Percentiles rank a stretch among this genome's conserved stretches.
phyloP scores from a whole-genome alignment of 2,797 vertebrate genomes.

The Xyrichtys novacula region DNA sequence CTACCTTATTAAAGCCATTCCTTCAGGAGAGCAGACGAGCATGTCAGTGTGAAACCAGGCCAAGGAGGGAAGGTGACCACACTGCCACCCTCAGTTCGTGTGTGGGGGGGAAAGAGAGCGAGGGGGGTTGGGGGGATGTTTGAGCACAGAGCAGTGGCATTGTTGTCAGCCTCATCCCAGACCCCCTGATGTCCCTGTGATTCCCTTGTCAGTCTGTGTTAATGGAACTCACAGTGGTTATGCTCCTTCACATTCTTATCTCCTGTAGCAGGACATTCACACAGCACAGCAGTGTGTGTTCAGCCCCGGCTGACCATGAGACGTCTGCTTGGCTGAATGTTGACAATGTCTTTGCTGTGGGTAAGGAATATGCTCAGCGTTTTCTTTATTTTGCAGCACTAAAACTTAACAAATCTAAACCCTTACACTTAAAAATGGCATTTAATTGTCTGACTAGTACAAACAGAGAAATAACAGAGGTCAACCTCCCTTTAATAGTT shows the following conservation, averaged over 20 bases:
- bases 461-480: conserved; percentile 26
- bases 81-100: conserved; percentile 69
- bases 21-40: conserved; percentile 90
- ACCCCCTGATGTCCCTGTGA: conserved; percentile 77
- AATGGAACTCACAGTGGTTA: conserved; percentile 74
- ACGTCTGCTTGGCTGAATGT: conserved; percentile 57
- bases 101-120: conserved; percentile 31
- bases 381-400: background rate
- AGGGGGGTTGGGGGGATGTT: conserved; percentile 2
- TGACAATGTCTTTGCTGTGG: conserved; percentile 47
- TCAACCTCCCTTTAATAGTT: conserved; percentile 39
- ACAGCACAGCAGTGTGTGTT: conserved; percentile 45
- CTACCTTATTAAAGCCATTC: conserved; percentile 94
- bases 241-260: conserved; percentile 71
- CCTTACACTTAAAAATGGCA: background rate
- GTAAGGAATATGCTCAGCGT: conserved; percentile 19
- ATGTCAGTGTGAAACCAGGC: conserved; percentile 86
- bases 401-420: conserved; percentile 1
- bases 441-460: conserved; percentile 5
- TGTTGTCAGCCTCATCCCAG: conserved; percentile 70
- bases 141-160: conserved; percentile 47
- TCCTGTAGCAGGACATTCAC: conserved; percentile 56
- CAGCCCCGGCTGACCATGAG: conserved; percentile 52
- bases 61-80: conserved; percentile 78
- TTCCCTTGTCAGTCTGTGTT: conserved; percentile 78